Evolutionary conservation across 2,113 vertebrate genomes (phyloP).

Genomic region (Oxyura jamaicensis): DNA sequence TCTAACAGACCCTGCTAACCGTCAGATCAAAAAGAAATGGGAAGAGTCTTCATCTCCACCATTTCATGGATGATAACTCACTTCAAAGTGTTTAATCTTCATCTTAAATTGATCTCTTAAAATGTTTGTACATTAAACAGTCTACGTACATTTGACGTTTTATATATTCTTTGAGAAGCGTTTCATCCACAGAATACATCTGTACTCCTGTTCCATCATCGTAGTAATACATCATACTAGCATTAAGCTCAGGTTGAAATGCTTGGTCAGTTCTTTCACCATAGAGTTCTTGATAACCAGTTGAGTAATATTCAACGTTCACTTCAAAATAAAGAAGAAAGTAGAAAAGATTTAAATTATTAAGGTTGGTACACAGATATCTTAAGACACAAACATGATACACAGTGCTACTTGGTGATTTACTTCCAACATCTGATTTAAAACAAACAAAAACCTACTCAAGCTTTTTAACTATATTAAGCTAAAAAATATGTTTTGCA

Average conservation of each 20-base stretch:
- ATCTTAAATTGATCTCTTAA: background rate
- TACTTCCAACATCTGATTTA: background rate
- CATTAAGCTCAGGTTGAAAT: constrained; percentile 79
- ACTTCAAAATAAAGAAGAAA: constrained; percentile 75
- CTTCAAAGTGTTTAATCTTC: background rate
- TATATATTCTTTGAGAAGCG: constrained; percentile 94
- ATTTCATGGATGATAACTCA: background rate
- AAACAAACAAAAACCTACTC: background rate
- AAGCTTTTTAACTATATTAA: background rate
- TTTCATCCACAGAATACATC: constrained; percentile 92
- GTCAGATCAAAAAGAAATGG: background rate
- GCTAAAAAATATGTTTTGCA: background rate
- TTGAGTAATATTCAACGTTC: constrained; percentile 83
- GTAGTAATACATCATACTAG: constrained; percentile 93
- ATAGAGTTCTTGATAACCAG: constrained; percentile 82
- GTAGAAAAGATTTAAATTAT: background rate
- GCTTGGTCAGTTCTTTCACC: constrained; percentile 76
- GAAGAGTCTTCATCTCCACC: background rate
- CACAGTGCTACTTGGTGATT: background rate
- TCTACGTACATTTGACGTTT: constrained; percentile 94
- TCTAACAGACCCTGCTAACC: background rate
- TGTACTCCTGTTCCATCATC: constrained; percentile 89
- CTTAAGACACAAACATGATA: background rate
- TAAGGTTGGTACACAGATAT: background rate
- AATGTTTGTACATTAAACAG: background rate